phyloP scores from a whole-genome alignment of 1,140 invertebrate genomes.

The Macrosteles quadrilineatus region DNA sequence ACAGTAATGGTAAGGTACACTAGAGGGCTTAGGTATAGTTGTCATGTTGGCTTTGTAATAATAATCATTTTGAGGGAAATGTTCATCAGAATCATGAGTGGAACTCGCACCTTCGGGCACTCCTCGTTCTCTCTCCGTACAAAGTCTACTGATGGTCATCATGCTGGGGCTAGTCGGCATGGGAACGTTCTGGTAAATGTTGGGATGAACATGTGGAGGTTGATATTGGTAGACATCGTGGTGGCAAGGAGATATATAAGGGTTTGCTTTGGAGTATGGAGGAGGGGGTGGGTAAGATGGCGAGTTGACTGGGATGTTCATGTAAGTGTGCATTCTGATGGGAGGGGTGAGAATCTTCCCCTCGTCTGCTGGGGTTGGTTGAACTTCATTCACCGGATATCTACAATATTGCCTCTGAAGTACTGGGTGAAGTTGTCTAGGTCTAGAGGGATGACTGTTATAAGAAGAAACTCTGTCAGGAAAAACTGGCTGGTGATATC shows the following conservation, averaged over 20 bases:
- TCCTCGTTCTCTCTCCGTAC: conserved; percentile 40
- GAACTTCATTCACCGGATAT: conserved; percentile 47
- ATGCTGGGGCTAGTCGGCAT: background rate
- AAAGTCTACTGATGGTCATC: background rate
- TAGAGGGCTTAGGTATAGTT: background rate
- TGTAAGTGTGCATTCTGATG: conserved; percentile 16
- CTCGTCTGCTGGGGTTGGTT: conserved; percentile 40
- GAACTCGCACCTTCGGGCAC: conserved; percentile 51
- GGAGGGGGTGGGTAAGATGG: conserved; percentile 47
- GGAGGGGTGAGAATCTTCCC: conserved; percentile 44
- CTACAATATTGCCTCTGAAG: conserved; percentile 28
- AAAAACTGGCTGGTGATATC: conserved; percentile 33
- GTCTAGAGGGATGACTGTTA: conserved; percentile 33
- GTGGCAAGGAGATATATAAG: conserved; percentile 39
- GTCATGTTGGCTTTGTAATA: background rate
- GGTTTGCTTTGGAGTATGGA: conserved; percentile 45
- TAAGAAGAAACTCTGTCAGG: conserved; percentile 27
- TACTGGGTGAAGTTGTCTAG: conserved; percentile 32
- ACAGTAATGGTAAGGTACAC: conserved; percentile 12
- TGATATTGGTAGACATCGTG: background rate
- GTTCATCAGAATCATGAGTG: conserved; percentile 38
- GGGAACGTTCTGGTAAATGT: conserved; percentile 18
- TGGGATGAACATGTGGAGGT: background rate
- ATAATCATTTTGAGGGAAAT: background rate
- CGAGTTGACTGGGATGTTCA: background rate